Base-by-base conservation (phyloP, 2,113 vertebrate species). In the Calonectris borealis region DNA sequence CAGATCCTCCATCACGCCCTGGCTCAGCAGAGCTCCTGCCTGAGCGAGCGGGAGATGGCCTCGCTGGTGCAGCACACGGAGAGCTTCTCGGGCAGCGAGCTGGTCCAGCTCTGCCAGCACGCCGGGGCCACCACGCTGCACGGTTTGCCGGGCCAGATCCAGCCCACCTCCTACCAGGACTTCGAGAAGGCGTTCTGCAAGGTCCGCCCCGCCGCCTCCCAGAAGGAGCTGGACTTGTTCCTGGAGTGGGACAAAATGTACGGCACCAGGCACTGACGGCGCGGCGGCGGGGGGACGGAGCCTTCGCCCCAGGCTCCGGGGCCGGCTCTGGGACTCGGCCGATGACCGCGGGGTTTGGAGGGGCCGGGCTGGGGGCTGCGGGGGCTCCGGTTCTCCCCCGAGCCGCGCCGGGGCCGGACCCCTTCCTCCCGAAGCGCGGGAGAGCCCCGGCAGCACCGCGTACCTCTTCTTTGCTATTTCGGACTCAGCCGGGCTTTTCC, bases 241-340 rank as follows among this genome's bases (percentile, higher is more conserved):
- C 97, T 98, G 95, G 99, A 99, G 97, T 99, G 99, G 99, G 99
- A 99, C 97, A 99, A 99, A 93, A 98, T 99, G 97, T 99, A 99
- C 69, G 99, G 98, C 70, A 98, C 97, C 34, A 90, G 97, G 96
- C 98, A 98, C 96, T 98, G 97, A 98, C 44, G 42, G 83, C 22
- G 51, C 27, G 15, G 52, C 19, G 1, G 2, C 6, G 12, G 54
- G 32, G 77, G 27, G 9, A n/a, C 10, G 21, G 26, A 48, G 49
- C 69, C 55, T 95, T 85, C 48, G 68, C 86, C 88, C 42, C 78
- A 12, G 73, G 94, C 90, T 49, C 81, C 66, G 55, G 77, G 65
- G 91, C 60, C 17, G 83, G 15, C 4, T 11, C 32, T 5, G 19
- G 78, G 78, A 12, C 1, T 1, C 1, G 48, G 34, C 55, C 1